These are phyloP conservation scores for Argynnis bischoffii DNA, from an alignment of 2,888 invertebrate species.

Conservation along the genomic window DNA sequence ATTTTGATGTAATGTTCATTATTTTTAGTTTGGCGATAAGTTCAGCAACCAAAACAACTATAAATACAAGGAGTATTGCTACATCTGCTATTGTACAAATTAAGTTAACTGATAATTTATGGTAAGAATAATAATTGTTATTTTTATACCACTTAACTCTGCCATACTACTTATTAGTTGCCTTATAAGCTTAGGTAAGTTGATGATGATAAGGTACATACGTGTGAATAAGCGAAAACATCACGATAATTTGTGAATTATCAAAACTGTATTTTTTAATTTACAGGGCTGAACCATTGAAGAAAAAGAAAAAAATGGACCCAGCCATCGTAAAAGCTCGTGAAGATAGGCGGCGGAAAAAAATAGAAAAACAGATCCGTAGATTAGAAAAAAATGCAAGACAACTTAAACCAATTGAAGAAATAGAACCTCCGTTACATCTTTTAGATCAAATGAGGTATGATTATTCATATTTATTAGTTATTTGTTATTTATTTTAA, in stretches of 20 bases:
- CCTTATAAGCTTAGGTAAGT: too few relatives aligned
- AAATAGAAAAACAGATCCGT: constrained; percentile 93
- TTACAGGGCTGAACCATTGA: constrained; percentile 92
- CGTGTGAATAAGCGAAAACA: too few relatives aligned
- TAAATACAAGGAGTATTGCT: constrained; percentile 55
- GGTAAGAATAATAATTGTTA: constrained; percentile 51
- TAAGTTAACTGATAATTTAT: constrained; percentile 68
- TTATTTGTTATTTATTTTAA: background rate
- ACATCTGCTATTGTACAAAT: constrained; percentile 62
- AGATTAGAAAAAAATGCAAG: constrained; percentile 89
- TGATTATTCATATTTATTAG: constrained; percentile 35
- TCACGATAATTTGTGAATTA: too few relatives aligned
- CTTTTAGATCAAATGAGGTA: constrained; percentile 86
- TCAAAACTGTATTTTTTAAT: background rate
- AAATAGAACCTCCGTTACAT: constrained; percentile 88
- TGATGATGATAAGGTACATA: too few relatives aligned
- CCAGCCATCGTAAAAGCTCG: constrained; percentile 90
- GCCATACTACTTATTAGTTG: too few relatives aligned
- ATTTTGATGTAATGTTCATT: constrained; percentile 23
- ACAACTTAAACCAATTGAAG: constrained; percentile 95
- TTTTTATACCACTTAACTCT: too few relatives aligned
- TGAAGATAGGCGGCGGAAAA: constrained; percentile 91
- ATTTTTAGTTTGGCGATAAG: constrained; percentile 59
- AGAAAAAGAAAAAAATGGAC: constrained; percentile 94
- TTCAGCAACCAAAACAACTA: constrained; percentile 49